A percentile compares a stretch with the other conserved stretches of the same genome.
These are phyloP conservation scores for Papilio xuthus DNA, from an alignment of 1,140 invertebrate genomes.

Conservation along the genomic window DNA sequence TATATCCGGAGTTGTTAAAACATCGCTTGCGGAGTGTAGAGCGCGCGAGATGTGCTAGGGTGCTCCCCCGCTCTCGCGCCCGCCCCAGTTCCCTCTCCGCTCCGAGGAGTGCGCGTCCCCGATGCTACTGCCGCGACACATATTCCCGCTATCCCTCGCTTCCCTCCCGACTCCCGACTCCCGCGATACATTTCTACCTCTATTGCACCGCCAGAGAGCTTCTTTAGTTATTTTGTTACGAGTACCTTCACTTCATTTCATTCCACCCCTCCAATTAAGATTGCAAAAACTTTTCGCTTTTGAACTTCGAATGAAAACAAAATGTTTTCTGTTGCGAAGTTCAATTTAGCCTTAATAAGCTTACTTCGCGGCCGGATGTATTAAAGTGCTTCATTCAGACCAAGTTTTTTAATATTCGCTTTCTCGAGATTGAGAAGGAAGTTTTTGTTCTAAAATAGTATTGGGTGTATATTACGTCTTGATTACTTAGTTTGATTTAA, in stretches of 20 bases:
- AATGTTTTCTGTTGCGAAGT: conserved; percentile 49
- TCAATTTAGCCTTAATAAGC: conserved; percentile 52
- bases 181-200: conserved; percentile 53
- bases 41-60: conserved; percentile 46
- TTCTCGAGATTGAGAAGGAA: conserved; percentile 36
- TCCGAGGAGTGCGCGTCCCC: conserved; percentile 58
- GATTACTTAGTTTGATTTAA: conserved; percentile 12
- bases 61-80: conserved; percentile 45
- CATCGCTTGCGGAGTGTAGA: conserved; percentile 48
- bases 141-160: conserved; percentile 55
- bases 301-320: conserved; percentile 49
- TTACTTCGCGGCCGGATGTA: conserved; percentile 48
- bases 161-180: conserved; percentile 40
- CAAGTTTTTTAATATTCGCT: conserved; percentile 52
- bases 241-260: conserved; percentile 44
- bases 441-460: conserved; percentile 3
- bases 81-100: conserved; percentile 42
- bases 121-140: conserved; percentile 58
- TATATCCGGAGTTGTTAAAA: conserved; percentile 56
- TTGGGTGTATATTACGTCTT: neutral
- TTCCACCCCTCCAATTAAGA: conserved; percentile 55
- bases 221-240: conserved; percentile 43
- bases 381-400: conserved; percentile 42
- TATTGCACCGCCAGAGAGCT: conserved; percentile 46
- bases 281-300: conserved; percentile 55